Conservation (phyloP, 1,140 invertebrate genomes). For the Asobara japonica region DNA sequence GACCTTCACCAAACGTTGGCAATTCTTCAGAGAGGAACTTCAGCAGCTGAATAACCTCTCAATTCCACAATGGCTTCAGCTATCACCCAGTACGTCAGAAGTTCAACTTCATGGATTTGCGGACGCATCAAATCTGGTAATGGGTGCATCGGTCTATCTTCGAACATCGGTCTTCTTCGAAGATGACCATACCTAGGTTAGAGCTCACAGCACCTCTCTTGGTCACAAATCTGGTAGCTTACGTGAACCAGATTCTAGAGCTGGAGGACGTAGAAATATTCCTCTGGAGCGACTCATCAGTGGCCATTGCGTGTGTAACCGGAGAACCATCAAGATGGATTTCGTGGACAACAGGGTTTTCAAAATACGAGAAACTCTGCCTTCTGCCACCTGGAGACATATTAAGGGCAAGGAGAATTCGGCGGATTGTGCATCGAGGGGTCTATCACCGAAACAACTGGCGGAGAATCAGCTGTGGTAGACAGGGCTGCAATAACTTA, state of each 20-base stretch:
- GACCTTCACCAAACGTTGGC: constrained; percentile 31
- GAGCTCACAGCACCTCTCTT: constrained; percentile 42
- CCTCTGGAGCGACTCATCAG: too few species aligned
- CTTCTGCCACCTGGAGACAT: constrained; percentile 39
- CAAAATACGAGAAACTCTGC: constrained; percentile 52
- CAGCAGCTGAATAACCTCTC: not conserved
- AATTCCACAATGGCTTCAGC: constrained; percentile 22
- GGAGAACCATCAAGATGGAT: too few species aligned
- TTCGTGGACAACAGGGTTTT: constrained; percentile 55
- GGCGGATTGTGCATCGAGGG: constrained; percentile 32
- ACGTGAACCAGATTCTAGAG: constrained; percentile 21
- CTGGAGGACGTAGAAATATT: too few species aligned
- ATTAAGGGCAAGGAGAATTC: constrained; percentile 43
- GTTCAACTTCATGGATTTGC: constrained; percentile 38
- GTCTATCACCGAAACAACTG: too few species aligned
- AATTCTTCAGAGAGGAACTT: constrained; percentile 4
- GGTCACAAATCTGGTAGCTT: constrained; percentile 29
- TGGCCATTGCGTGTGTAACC: too few species aligned
- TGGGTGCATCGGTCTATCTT: constrained; percentile 16
- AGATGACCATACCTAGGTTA: constrained; percentile 44
- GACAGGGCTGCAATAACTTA: not conserved
- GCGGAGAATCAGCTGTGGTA: not conserved
- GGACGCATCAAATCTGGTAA: constrained; percentile 34
- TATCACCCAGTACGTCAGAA: not conserved
- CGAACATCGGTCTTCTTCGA: constrained; percentile 44